Evolutionary conservation across 2,797 vertebrate species (phyloP).

Genomic region (Oreochromis mossambicus): DNA sequence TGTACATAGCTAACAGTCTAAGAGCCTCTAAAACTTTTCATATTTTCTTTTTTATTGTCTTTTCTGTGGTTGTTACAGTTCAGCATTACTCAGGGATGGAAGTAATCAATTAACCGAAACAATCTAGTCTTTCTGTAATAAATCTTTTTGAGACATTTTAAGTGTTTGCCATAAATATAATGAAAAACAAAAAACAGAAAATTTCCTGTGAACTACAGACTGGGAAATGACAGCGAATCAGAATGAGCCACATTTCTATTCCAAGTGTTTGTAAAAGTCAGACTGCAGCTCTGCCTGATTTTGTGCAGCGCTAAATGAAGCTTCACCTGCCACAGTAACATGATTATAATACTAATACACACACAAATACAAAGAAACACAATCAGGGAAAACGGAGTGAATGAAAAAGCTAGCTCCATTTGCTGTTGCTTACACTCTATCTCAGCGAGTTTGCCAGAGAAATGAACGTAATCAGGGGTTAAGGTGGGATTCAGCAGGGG

Average conservation of each 20-base stretch:
- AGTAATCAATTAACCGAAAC: background rate
- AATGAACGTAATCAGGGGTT: background rate
- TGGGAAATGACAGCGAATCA: accelerated
- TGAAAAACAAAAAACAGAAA: accelerated
- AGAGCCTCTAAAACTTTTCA: background rate
- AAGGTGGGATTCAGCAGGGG: background rate
- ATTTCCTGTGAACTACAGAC: background rate
- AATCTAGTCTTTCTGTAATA: background rate
- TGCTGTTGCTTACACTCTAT: background rate
- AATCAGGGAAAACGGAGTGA: accelerated
- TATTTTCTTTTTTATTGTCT: background rate
- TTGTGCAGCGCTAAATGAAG: background rate
- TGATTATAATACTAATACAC: accelerated
- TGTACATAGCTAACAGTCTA: background rate
- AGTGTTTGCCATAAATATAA: background rate
- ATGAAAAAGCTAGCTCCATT: background rate
- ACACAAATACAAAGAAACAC: background rate
- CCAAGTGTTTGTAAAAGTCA: background rate
- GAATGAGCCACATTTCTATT: background rate
- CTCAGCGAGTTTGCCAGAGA: background rate
- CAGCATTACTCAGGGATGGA: background rate
- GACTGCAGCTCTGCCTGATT: background rate
- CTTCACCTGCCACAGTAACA: background rate
- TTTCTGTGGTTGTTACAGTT: background rate
- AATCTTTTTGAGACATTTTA: background rate